phyloP scores from a whole-genome alignment of 2,888 invertebrate species.

The Saturnia pavonia region DNA sequence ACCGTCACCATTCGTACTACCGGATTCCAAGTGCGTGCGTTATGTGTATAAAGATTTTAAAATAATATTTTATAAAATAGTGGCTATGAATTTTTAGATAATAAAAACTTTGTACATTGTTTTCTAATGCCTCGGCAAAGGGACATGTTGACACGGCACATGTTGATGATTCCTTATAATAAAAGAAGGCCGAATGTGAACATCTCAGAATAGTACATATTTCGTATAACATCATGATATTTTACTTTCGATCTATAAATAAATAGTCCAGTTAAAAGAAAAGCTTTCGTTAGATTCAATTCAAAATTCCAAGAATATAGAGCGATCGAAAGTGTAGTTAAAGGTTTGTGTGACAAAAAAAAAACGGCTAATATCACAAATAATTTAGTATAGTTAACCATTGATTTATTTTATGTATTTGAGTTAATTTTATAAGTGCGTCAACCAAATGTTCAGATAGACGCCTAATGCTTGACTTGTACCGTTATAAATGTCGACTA shows the following conservation, averaged over 20 bases:
- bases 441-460: background rate
- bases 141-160: too few species aligned
- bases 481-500: too few species aligned
- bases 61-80: background rate
- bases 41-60: background rate
- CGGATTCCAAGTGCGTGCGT: constrained; percentile 19
- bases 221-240: background rate
- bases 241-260: too few species aligned
- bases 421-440: background rate
- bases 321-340: too few species aligned
- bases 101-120: background rate
- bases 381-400: background rate
- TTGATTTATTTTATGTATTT: too few species aligned
- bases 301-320: too few species aligned
- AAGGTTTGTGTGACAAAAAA: too few species aligned
- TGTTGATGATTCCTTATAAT: background rate
- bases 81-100: background rate
- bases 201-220: background rate
- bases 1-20: constrained; percentile 13
- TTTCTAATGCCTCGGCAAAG: background rate
- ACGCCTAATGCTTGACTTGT: background rate
- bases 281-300: too few species aligned
- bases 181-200: background rate
- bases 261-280: too few species aligned
- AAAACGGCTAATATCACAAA: too few species aligned